These are phyloP conservation scores for Choloepus didactylus DNA, from an alignment of 2,797 vertebrate species.

Conservation along the genomic window DNA sequence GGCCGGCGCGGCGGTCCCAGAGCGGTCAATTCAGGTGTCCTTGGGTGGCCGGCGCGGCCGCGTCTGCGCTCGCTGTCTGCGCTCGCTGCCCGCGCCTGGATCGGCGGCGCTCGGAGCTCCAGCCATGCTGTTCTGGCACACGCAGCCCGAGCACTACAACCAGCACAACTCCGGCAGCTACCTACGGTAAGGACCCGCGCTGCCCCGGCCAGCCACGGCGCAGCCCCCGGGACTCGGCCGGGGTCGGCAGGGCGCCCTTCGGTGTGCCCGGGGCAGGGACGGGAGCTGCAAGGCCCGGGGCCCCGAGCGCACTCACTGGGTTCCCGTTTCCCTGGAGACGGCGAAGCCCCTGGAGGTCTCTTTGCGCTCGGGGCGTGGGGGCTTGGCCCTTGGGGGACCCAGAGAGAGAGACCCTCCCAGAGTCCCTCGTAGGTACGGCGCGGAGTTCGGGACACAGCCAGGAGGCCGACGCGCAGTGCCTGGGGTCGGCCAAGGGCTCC, in stretches of 20 bases:
- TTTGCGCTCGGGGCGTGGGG: background rate
- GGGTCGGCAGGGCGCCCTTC: no score
- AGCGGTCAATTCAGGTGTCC: background rate
- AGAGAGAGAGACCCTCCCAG: background rate
- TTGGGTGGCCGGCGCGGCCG: rapidly evolving
- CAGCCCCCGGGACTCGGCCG: background rate
- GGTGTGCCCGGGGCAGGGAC: background rate
- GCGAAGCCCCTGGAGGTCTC: background rate
- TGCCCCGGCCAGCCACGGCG: background rate
- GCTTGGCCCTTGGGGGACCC: no score
- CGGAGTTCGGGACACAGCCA: background rate
- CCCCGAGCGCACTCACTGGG: background rate
- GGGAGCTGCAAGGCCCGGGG: background rate
- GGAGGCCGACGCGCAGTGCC: background rate
- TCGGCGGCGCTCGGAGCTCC: constrained; percentile 66
- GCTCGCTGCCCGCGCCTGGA: constrained; percentile 61
- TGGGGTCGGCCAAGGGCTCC: background rate
- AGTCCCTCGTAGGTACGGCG: background rate
- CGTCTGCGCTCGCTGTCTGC: background rate
- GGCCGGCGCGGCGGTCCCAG: background rate
- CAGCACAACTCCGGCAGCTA: constrained; percentile 91
- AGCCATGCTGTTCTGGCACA: constrained; percentile 96
- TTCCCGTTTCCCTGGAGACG: no score
- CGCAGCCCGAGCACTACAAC: constrained; percentile 94
- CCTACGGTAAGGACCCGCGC: constrained; percentile 91